These are phyloP conservation scores for Eretmocerus hayati DNA, from an alignment of 2,888 invertebrate species.

Conservation along the genomic window DNA sequence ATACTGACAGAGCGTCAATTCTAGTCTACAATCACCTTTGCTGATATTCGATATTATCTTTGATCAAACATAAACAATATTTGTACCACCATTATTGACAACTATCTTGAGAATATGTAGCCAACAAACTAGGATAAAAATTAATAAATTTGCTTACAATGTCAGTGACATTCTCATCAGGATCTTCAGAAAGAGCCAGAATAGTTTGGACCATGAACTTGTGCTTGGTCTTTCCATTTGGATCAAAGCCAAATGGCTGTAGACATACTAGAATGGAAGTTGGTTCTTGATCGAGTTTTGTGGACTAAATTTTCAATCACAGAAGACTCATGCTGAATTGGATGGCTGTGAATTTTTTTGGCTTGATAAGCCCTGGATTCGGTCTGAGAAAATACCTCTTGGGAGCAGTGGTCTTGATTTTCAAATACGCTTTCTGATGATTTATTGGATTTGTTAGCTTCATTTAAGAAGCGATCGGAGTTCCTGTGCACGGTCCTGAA, in stretches of 20 bases:
- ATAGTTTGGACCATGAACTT: slow-evolving; percentile 99
- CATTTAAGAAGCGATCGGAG: slow-evolving; percentile 81
- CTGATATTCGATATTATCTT: too few relatives aligned
- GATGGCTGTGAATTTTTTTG: slow-evolving; percentile 53
- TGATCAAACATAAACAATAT: too few relatives aligned
- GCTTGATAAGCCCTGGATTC: slow-evolving; percentile 83
- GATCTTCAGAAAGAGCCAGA: slow-evolving; percentile 72
- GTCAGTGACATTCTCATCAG: slow-evolving; percentile 52
- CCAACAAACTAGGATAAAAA: background rate
- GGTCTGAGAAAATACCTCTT: slow-evolving; percentile 99
- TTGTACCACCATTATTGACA: too few relatives aligned
- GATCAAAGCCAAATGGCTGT: slow-evolving; percentile 90
- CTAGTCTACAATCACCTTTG: too few relatives aligned
- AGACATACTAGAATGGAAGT: slow-evolving; percentile 72
- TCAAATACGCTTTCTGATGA: slow-evolving; percentile 78
- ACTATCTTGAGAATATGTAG: too few relatives aligned
- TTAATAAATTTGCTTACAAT: slow-evolving; percentile 29
- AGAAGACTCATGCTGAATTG: background rate
- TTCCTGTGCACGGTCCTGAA: slow-evolving; percentile 72
- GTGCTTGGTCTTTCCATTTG: slow-evolving; percentile 93
- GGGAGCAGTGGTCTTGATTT: slow-evolving; percentile 99
- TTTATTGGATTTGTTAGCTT: slow-evolving; percentile 82
- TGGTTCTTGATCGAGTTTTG: too few relatives aligned
- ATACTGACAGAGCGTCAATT: too few relatives aligned
- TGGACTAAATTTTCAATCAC: too few relatives aligned